Conservation (phyloP, 2,113 vertebrate genomes). For the Lasiurus borealis region DNA sequence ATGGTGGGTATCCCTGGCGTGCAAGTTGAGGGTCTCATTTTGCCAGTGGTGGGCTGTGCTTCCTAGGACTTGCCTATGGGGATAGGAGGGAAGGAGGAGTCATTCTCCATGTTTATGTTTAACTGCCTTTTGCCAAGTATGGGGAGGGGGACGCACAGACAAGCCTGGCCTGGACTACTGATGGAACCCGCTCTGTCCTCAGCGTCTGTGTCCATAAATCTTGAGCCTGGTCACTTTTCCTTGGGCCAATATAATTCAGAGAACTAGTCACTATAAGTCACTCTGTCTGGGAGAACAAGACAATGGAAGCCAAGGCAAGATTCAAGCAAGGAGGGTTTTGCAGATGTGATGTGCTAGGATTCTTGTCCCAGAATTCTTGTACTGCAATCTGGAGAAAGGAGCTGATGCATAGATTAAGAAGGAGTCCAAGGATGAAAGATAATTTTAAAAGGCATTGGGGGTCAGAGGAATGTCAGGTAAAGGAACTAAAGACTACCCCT, state of each 20-base stretch:
- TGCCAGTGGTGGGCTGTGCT: not conserved
- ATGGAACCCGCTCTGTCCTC: not conserved
- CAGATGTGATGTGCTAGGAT: not conserved
- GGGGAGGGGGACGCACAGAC: too few relatives aligned
- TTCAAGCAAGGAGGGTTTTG: not conserved
- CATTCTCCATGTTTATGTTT: not conserved
- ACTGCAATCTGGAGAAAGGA: too few relatives aligned
- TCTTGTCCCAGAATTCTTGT: too few relatives aligned
- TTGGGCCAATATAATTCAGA: not conserved
- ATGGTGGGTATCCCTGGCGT: too few relatives aligned
- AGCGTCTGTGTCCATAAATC: not conserved
- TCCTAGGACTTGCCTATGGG: not conserved
- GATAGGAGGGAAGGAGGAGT: not conserved
- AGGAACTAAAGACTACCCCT: too few relatives aligned
- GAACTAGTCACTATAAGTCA: not conserved
- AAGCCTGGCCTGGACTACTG: not conserved
- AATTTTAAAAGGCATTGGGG: too few relatives aligned
- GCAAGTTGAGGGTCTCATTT: not conserved
- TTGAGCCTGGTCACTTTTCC: conserved; percentile 3
- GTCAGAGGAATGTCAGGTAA: too few relatives aligned
- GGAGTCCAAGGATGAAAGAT: too few relatives aligned
- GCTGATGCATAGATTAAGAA: too few relatives aligned
- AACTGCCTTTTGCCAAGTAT: not conserved
- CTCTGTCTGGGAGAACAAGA: not conserved
- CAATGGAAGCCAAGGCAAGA: not conserved